Conservation (phyloP, 1,140 invertebrate genomes). For the Lepidurus couesii region DNA sequence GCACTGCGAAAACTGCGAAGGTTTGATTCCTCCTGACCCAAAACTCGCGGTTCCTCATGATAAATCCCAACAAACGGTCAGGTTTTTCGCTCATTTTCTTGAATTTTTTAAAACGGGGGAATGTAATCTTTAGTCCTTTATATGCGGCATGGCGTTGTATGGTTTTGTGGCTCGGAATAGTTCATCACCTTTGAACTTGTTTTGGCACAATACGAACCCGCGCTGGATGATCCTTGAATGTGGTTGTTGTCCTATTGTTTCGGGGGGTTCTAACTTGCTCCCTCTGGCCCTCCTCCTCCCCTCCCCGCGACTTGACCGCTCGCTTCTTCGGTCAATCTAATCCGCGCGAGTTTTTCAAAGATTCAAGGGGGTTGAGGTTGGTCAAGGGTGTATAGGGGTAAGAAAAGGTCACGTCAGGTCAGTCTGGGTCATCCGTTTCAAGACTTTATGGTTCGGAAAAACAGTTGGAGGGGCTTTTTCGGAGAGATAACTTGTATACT, state of each 20-base stretch:
- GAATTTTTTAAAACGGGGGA: background rate
- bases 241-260: too few relatives aligned
- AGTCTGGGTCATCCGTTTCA: background rate
- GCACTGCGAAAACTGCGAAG: background rate
- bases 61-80: background rate
- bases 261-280: background rate
- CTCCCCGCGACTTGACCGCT: background rate
- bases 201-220: constrained; percentile 9
- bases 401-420: constrained; percentile 8
- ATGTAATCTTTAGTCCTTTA: background rate
- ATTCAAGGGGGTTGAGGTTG: background rate
- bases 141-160: background rate
- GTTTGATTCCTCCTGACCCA: too few relatives aligned
- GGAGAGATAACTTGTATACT: background rate
- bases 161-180: constrained; percentile 5
- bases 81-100: background rate
- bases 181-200: constrained; percentile 1
- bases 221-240: background rate
- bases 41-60: too few relatives aligned
- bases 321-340: background rate
- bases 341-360: background rate
- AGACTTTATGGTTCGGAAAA: constrained; percentile 15
- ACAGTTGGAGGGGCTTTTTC: background rate
- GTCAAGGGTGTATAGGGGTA: background rate
- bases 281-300: background rate